phyloP scores from a whole-genome alignment of 1,140 invertebrate species.

The Rhopalosiphum padi region DNA sequence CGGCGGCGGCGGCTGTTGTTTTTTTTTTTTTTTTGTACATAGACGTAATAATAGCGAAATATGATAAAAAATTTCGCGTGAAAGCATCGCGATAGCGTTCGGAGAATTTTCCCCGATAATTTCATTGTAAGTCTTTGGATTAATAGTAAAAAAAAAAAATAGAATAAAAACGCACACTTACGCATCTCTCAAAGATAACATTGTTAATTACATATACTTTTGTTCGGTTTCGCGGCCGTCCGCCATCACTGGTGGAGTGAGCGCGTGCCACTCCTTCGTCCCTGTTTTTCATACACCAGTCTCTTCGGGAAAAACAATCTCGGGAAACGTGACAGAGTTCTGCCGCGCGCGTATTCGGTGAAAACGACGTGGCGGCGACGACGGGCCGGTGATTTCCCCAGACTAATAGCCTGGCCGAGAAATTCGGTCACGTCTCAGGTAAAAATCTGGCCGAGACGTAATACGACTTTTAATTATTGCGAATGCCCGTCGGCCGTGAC shows the following conservation, averaged over 20 bases:
- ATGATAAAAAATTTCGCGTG: neutral
- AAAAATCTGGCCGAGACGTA: conserved; percentile 48
- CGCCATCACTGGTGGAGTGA: no score
- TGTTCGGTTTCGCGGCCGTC: neutral
- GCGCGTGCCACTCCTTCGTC: neutral
- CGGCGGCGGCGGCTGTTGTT: neutral
- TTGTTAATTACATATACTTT: conserved; percentile 31
- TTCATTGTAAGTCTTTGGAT: neutral
- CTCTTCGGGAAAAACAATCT: conserved; percentile 18
- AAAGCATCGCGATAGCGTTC: neutral
- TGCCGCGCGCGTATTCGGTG: neutral
- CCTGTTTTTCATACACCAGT: neutral
- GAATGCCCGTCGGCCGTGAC: neutral
- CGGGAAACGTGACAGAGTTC: conserved; percentile 44
- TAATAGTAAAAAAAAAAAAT: neutral
- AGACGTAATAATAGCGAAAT: neutral
- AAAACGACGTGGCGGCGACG: no score
- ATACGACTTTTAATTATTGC: conserved; percentile 37
- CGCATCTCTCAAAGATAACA: neutral
- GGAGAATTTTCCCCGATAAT: neutral
- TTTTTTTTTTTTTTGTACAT: neutral
- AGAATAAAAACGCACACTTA: neutral
- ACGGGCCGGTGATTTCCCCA: conserved; percentile 39
- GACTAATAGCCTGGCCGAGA: conserved; percentile 25
- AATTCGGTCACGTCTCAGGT: conserved; percentile 52